phyloP scores from a whole-genome alignment of 2,888 invertebrate genomes.

The Parascotia fuliginaria region DNA sequence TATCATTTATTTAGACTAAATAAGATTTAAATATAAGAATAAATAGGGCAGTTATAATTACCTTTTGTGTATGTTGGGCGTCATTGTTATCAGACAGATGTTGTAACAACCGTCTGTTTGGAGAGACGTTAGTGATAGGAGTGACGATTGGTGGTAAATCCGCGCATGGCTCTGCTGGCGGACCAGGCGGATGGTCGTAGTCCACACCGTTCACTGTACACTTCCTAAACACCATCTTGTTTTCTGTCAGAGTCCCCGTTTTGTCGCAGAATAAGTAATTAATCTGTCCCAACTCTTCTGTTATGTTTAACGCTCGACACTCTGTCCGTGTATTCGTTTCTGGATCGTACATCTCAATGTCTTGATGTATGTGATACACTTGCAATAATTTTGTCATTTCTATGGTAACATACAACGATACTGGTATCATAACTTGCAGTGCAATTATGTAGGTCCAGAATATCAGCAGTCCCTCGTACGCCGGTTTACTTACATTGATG shows the following conservation, averaged over 20 bases:
- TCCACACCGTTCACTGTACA: constrained; percentile 96
- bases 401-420: constrained; percentile 98
- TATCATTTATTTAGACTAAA: neutral
- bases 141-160: constrained; percentile 80
- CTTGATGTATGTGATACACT: constrained; percentile 97
- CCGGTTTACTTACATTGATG: constrained; percentile 86
- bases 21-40: neutral
- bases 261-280: constrained; percentile 98
- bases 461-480: constrained; percentile 92
- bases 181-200: constrained; percentile 92
- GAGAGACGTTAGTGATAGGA: constrained; percentile 78
- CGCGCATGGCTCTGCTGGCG: constrained; percentile 87
- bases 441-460: constrained; percentile 99
- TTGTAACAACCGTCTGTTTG: constrained; percentile 72
- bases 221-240: constrained; percentile 97
- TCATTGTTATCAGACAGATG: constrained; percentile 72
- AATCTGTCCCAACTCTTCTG: constrained; percentile 98
- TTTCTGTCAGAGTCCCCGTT: constrained; percentile 98
- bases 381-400: constrained; percentile 98
- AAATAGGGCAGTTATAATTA: constrained; percentile 24
- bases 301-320: constrained; percentile 98
- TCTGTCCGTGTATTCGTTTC: constrained; percentile 90
- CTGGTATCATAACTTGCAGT: constrained; percentile 98
- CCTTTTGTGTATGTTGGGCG: constrained; percentile 87
- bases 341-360: constrained; percentile 94